phyloP scores from a whole-genome alignment of 2,797 vertebrate species.

The Clamator glandarius region DNA sequence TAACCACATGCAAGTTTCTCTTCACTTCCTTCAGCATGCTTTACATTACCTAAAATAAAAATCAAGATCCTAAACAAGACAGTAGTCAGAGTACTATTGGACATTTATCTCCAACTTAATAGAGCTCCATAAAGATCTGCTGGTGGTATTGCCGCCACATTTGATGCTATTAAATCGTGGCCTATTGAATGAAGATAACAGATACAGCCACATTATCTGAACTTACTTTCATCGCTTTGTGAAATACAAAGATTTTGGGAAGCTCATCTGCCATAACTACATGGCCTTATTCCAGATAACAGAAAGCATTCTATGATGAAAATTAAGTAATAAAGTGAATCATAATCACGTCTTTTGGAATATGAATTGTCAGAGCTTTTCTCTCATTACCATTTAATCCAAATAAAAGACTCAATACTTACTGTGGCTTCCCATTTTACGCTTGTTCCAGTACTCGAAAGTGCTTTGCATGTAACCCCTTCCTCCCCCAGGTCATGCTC shows the following conservation, averaged over 20 bases:
- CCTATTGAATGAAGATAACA: constrained; percentile 35
- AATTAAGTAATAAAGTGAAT: constrained; percentile 48
- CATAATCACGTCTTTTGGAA: constrained; percentile 44
- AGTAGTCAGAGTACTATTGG: constrained; percentile 33
- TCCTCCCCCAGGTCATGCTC: constrained; percentile 33
- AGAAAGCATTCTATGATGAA: constrained; percentile 34
- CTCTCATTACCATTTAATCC: constrained; percentile 36
- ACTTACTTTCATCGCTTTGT: neutral
- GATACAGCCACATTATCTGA: neutral
- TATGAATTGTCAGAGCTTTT: constrained; percentile 35
- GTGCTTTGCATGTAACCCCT: neutral
- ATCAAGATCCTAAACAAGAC: constrained; percentile 13
- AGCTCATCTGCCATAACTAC: constrained; percentile 16
- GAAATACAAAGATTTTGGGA: constrained; percentile 22
- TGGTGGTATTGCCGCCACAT: neutral
- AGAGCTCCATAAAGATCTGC: neutral
- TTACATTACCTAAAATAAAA: constrained; percentile 40
- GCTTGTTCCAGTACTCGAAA: neutral
- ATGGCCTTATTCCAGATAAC: constrained; percentile 40
- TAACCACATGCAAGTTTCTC: constrained; percentile 58
- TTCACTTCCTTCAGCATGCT: constrained; percentile 36
- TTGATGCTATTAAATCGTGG: constrained; percentile 6
- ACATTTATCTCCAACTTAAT: constrained; percentile 24
- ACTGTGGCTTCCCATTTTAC: constrained; percentile 29
- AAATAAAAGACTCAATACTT: constrained; percentile 40